These are phyloP conservation scores for Serrognathus titanus DNA, from an alignment of 2,888 invertebrate species.

Conservation along the genomic window DNA sequence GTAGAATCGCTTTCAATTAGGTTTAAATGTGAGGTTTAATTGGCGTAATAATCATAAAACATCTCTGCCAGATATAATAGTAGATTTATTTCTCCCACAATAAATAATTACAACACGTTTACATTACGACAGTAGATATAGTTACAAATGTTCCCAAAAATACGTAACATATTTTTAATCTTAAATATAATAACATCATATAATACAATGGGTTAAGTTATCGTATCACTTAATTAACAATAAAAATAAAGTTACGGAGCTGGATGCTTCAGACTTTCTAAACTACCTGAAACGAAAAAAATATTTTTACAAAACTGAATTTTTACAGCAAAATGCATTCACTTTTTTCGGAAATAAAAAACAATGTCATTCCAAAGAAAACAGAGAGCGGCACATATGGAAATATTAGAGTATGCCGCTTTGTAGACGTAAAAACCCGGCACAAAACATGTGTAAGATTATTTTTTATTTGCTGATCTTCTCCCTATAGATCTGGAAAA, in stretches of 20 bases:
- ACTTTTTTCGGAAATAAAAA: too few relatives aligned
- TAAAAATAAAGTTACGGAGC: constrained; percentile 16
- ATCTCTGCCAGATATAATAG: constrained; percentile 18
- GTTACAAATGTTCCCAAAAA: constrained; percentile 43
- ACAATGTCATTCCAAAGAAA: too few relatives aligned
- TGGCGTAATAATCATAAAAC: too few relatives aligned
- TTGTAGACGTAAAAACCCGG: not conserved
- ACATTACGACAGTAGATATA: constrained; percentile 28
- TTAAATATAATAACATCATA: constrained; percentile 29
- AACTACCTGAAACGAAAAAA: constrained; percentile 17
- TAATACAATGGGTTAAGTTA: constrained; percentile 30
- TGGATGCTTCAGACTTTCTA: constrained; percentile 23
- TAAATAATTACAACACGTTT: constrained; percentile 31
- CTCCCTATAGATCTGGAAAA: too few relatives aligned
- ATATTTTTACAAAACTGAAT: too few relatives aligned
- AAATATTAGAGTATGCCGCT: too few relatives aligned
- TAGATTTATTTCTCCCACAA: constrained; percentile 26
- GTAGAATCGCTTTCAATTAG: too few relatives aligned
- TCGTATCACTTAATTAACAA: constrained; percentile 27
- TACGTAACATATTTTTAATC: constrained; percentile 35
- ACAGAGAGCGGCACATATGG: too few relatives aligned
- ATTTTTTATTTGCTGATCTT: too few relatives aligned
- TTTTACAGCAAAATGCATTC: too few relatives aligned
- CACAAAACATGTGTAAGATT: not conserved
- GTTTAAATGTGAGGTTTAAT: too few relatives aligned